phyloP scores from a whole-genome alignment of 2,797 vertebrate species.

The Myotis vivesi region DNA sequence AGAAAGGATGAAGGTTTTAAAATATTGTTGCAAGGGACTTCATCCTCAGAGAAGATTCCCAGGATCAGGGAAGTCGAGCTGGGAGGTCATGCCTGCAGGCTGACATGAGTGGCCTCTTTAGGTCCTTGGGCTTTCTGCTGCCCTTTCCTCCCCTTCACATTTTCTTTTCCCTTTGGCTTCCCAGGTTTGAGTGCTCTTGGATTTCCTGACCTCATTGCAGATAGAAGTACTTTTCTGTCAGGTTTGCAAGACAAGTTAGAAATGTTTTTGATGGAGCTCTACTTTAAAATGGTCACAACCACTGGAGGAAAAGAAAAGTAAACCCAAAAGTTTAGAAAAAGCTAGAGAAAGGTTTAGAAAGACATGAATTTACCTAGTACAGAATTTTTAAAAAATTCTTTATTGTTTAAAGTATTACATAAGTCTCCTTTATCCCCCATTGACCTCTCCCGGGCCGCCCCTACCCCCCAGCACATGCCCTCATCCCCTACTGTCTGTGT shows the following conservation, averaged over 20 bases:
- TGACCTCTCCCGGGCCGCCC: too few species aligned
- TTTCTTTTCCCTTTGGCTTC: neutral
- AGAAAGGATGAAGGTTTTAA: neutral
- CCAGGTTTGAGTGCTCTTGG: neutral
- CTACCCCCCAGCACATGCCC: too few species aligned
- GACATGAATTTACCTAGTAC: neutral
- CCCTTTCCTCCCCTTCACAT: neutral
- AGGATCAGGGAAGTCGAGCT: neutral
- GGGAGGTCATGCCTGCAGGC: neutral
- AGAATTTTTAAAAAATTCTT: neutral
- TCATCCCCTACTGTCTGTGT: too few species aligned
- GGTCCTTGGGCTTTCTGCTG: neutral
- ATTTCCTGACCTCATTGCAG: neutral
- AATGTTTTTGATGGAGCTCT: neutral
- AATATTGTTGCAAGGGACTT: neutral
- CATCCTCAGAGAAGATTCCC: neutral
- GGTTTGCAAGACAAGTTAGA: neutral
- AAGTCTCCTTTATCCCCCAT: too few species aligned
- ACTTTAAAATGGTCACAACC: neutral
- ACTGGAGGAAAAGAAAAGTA: neutral
- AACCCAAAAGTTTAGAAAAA: neutral
- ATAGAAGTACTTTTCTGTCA: neutral
- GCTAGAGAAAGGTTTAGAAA: neutral
- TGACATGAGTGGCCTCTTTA: neutral
- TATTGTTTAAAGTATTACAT: too few species aligned